A percentile compares a stretch with the other conserved stretches of the same genome.
These are phyloP conservation scores for Drosophila borborema DNA, from an alignment of 2,888 invertebrate species.

Conservation along the genomic window DNA sequence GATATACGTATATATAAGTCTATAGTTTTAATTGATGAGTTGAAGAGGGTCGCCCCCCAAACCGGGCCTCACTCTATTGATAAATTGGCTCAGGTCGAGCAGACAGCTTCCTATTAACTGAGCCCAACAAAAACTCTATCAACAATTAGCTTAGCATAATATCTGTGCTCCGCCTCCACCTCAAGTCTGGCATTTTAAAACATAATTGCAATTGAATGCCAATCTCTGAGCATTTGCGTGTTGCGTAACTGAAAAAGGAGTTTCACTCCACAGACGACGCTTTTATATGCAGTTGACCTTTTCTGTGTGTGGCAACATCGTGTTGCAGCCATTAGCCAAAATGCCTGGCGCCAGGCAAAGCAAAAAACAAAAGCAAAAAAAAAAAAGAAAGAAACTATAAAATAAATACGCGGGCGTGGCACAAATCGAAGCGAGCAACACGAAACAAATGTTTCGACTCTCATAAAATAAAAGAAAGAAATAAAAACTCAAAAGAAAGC, in stretches of 20 bases:
- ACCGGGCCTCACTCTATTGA: conserved; percentile 49
- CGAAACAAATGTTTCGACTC: conserved; percentile 48
- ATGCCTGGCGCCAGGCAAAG: conserved; percentile 65
- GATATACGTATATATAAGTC: conserved; percentile 44
- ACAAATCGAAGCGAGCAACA: conserved; percentile 47
- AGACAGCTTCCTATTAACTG: conserved; percentile 35
- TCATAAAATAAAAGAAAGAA: conserved; percentile 21
- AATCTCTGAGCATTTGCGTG: conserved; percentile 8
- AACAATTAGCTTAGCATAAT: conserved; percentile 15
- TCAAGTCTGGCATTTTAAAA: conserved; percentile 6
- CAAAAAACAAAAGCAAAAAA: not conserved
- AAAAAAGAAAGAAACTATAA: conserved; percentile 53
- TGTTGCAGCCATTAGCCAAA: conserved; percentile 62
- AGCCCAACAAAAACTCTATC: not conserved
- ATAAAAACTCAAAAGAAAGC: conserved; percentile 3
- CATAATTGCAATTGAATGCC: conserved; percentile 8
- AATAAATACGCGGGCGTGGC: conserved; percentile 72
- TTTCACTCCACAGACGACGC: conserved; percentile 3
- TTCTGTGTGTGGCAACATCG: conserved; percentile 25
- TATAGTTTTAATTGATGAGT: conserved; percentile 70
- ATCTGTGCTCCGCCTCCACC: not conserved
- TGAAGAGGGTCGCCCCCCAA: conserved; percentile 67
- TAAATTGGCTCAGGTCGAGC: conserved; percentile 31
- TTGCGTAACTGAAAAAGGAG: conserved; percentile 22
- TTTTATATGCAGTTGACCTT: conserved; percentile 68